Base-by-base conservation (phyloP, 2,113 vertebrate species). In the Reinhardtius hippoglossoides region DNA sequence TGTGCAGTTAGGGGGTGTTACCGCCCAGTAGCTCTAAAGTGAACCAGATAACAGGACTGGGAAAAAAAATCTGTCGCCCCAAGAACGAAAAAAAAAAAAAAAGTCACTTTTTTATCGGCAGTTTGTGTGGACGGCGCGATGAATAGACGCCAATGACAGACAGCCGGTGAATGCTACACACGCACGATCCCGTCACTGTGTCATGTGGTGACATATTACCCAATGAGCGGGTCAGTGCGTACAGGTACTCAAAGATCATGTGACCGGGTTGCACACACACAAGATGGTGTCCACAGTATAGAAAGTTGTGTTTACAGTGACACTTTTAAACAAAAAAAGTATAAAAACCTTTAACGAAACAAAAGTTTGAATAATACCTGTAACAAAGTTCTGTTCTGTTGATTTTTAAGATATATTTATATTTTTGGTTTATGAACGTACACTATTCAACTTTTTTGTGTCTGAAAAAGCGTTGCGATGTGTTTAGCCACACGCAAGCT, bases 401-500 rank as follows among this genome's bases (percentile, higher is more conserved):
- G 13, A 6, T 27, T 61, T 64, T 65, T 14, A 64, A 57, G 4
- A 61, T 40, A 16, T 54, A 3, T 23, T 37, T 1, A 13, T 37
- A 44, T 2, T 8, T 60, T 65, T 62, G 3, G 13, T 59, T 61
- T 26, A 2, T 52, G 26, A 52, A 48, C 31, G 23, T 24, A 6
- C 52, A 6, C 48, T 50, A 13, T 68, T 31, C 1, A 26, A 23
- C 12, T 3, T 24, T 37, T 66, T 58, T 76, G 74, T 72, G 87
- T 74, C 78, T 21, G 4, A 63, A 63, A 44, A 44, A 88, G 79
- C 68, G 69, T 88, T 88, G 84, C 78, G 88, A 93, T 75, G 81
- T 67, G 63, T 89, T 82, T 70, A 80, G 76, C 88, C 89, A 89
- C 91, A 92, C 91, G 66, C 84, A 78, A 80, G 76, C 78, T 78